Base-by-base conservation (phyloP, 2,113 vertebrate species). In the Lota lota region DNA sequence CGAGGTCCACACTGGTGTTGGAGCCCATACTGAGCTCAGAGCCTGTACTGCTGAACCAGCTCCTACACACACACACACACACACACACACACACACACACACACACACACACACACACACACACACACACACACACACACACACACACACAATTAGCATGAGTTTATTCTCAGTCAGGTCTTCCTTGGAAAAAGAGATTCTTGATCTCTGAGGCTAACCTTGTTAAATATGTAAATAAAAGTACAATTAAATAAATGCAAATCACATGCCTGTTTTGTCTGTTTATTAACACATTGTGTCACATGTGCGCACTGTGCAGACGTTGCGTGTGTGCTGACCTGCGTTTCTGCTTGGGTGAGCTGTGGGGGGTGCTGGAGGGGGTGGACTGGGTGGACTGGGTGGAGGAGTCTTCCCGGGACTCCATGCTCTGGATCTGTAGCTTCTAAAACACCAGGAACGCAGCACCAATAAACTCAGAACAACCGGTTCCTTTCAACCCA, bases 341-440 rank as follows among this genome's bases (percentile, higher is more conserved):
- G 90, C 69, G 87, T 59, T 86, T 95, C 16, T 92, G 94, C 86
- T 88, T 96, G 0, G 97, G 97, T 22, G 97, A 98, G 11, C 91
- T 92, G 66, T 95, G 94, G 1, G 92, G 92, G 8, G 91, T 98
- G 80, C 68, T 94, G 74, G 91, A 91, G 3, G 97, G 96, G 64
- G 93, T 97, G 36, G 97, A 97, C 72, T 96, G 96, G 64, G 93
- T 97, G 36, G 97, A 97, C 72, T 96, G 97, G 54, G 92, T 53
- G 0, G 96, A 99, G 17, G 91, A 83, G 7, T 98, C 96, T 4
- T 97, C 96, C 77, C 82, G 93, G 20, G 69, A 33, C 67, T 97
- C 96, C 80, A 91, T 84, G 67, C 85, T 96, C 78, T 96, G 95
- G 68, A 96, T 92, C 85, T 97, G 95, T 67, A 99, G 81, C 74